Base-by-base conservation (phyloP, 2,888 invertebrate genomes). In the Eupithecia vulgata region DNA sequence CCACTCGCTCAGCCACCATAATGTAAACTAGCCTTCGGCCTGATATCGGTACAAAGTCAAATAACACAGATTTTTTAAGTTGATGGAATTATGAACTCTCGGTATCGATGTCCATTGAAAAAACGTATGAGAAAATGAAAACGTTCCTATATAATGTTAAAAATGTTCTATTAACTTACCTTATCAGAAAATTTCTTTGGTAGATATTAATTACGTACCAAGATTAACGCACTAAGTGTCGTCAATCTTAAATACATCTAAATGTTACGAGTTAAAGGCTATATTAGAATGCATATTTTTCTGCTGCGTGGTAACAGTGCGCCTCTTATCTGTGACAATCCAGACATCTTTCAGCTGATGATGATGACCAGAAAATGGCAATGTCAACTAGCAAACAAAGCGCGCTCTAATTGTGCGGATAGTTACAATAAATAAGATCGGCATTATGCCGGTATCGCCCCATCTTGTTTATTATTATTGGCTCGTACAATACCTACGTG, bases 381-480 rank as follows among this genome's bases (percentile, higher is more conserved):
- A 13, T 25, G 10, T 57, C 13, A 57, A 25, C 57, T 25, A 25
- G 21, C 13, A 57, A 57, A 57, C 25, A 12, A 25, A 25, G 25
- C 57, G 25, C 61, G 71, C 73, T 75, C 79, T 81, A 81, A 81
- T 81, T 80, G 81, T 77, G 75, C 69, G 66, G 80, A 79, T 80
- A 78, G 76, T 78, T 37, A 64, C 25, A 70, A 77, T 79, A 80
- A 77, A 80, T 77, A 81, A 78, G 66, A 30, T 25, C 35, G 71
- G 70, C 67, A 72, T 76, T 70, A 74, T 62, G 67, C 45, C 62
- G 68, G 71, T 73, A 74, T 71, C 77, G 61, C 40, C 48, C 73
- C 65, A 77, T 78, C 75, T 79, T 79, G 78, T 80, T 81, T 80
- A 80, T 79, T 75, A 73, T 77, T 73, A 78, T 80, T 79, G 80